Conservation (phyloP, 1,140 invertebrate genomes). For the Drosophila ogumai region DNA sequence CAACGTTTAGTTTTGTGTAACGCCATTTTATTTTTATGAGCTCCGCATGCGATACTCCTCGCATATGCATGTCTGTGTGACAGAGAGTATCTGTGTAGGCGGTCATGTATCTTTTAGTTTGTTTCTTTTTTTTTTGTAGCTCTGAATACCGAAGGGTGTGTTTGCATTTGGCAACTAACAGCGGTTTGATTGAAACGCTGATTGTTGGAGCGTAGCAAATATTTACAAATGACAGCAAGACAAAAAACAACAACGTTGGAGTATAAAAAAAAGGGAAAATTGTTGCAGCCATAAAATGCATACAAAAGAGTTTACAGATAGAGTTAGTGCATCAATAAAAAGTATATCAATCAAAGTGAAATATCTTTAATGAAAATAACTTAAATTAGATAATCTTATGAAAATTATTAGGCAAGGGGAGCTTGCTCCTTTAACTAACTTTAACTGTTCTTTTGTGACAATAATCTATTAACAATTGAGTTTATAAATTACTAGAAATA, state of each 20-base stretch:
- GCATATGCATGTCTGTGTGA: conserved; percentile 18
- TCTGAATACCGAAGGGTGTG: conserved; percentile 22
- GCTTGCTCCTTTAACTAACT: background rate
- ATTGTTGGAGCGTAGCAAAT: conserved; percentile 54
- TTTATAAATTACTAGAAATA: background rate
- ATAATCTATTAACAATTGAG: background rate
- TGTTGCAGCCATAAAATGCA: conserved; percentile 24
- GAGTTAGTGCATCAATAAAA: conserved; percentile 6
- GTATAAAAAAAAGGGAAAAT: conserved; percentile 8
- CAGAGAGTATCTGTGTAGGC: conserved; percentile 24
- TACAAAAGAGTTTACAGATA: conserved; percentile 37
- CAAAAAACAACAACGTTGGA: conserved; percentile 11
- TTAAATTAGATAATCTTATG: background rate
- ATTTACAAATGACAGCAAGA: conserved; percentile 59
- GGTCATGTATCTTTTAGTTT: conserved; percentile 34
- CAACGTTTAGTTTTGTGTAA: conserved; percentile 65
- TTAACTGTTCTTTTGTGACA: background rate
- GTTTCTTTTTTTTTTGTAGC: background rate
- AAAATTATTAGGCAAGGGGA: background rate
- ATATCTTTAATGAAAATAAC: background rate
- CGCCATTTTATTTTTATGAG: conserved; percentile 74
- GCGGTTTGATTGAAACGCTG: conserved; percentile 57
- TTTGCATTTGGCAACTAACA: conserved; percentile 46
- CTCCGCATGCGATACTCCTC: conserved; percentile 35
- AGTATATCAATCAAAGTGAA: background rate